Evolutionary conservation across 2,797 vertebrate genomes (phyloP).

Genomic region (Arnoldichthys spilopterus): DNA sequence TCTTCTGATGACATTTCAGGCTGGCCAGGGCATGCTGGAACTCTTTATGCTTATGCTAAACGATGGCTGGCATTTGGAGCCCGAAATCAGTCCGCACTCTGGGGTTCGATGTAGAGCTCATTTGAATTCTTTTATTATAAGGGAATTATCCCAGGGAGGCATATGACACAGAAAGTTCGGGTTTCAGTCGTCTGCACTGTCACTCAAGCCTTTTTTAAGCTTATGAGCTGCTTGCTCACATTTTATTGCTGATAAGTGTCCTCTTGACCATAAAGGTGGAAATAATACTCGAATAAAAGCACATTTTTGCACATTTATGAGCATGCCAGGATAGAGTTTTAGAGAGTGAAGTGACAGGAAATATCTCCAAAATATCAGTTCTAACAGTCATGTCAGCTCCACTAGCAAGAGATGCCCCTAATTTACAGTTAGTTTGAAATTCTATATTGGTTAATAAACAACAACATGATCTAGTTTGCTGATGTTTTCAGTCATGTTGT

Average conservation of each 20-base stretch:
- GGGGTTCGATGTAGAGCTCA: background rate
- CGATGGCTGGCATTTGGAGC: constrained; percentile 9
- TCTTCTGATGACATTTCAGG: constrained; percentile 16
- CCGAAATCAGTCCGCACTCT: constrained; percentile 4
- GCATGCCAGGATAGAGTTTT: background rate
- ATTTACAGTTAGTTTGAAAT: background rate
- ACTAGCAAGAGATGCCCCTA: background rate
- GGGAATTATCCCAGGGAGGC: constrained; percentile 26
- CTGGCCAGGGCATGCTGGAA: background rate
- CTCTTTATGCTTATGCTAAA: background rate
- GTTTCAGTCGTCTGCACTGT: background rate
- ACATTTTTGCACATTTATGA: background rate
- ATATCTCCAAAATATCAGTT: background rate
- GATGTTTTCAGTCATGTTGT: background rate
- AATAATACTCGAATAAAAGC: background rate
- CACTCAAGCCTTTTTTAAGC: background rate
- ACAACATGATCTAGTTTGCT: background rate
- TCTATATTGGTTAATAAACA: background rate
- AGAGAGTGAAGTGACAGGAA: background rate
- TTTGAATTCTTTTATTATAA: background rate
- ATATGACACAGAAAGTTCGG: background rate
- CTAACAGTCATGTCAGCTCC: background rate
- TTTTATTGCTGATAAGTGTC: constrained; percentile 8
- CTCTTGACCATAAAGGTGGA: constrained; percentile 13
- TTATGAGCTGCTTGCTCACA: background rate